These are phyloP conservation scores for Sycophaga agraensis DNA, from an alignment of 1,140 invertebrate species.

Conservation along the genomic window DNA sequence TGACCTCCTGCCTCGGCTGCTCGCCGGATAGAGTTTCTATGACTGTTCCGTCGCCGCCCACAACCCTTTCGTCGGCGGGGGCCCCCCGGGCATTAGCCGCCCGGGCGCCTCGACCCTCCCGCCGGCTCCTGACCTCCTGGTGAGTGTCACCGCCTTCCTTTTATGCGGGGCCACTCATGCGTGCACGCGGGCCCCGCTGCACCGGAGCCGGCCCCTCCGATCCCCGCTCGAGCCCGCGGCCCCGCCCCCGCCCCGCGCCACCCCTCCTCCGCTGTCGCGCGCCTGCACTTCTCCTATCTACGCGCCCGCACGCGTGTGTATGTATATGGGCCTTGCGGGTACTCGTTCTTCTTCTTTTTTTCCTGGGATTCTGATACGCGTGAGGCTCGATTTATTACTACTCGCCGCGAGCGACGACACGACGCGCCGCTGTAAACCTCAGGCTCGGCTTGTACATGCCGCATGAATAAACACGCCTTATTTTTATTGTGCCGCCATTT, in stretches of 20 bases:
- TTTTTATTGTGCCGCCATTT: too few species aligned
- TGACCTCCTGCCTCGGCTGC: slow-evolving; percentile 47
- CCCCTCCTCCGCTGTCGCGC: neutral
- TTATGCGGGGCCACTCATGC: slow-evolving; percentile 51
- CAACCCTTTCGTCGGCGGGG: slow-evolving; percentile 47
- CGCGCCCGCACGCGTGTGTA: too few species aligned
- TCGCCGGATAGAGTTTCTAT: slow-evolving; percentile 55
- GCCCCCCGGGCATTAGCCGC: neutral
- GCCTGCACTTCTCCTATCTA: neutral
- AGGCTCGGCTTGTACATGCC: too few species aligned
- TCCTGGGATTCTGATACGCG: too few species aligned
- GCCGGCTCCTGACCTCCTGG: slow-evolving; percentile 46
- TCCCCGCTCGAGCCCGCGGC: neutral
- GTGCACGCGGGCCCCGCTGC: slow-evolving; percentile 35
- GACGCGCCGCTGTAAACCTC: too few species aligned
- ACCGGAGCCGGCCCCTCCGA: too few species aligned
- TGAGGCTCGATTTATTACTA: too few species aligned
- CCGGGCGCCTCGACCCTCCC: too few species aligned
- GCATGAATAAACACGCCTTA: too few species aligned
- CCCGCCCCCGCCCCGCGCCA: neutral
- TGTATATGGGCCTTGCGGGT: too few species aligned
- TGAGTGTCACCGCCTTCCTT: slow-evolving; percentile 55
- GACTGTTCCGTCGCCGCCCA: slow-evolving; percentile 53
- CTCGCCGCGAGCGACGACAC: too few species aligned
- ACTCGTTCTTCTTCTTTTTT: too few species aligned